These are phyloP conservation scores for Nineta flava DNA, from an alignment of 2,888 invertebrate species.

Conservation along the genomic window DNA sequence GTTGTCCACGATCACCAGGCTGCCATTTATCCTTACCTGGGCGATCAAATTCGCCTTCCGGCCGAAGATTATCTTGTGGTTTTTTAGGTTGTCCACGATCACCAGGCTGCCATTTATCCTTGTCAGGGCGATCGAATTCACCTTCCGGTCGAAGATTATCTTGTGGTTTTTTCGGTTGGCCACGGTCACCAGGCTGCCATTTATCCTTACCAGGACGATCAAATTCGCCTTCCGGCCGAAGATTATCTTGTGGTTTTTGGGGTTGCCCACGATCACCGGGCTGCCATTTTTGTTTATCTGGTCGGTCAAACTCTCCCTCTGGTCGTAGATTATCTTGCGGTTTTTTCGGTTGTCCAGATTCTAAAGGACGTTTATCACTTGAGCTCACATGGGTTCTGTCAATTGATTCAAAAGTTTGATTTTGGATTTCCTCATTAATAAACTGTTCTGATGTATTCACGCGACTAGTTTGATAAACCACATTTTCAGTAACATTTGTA, in stretches of 20 bases:
- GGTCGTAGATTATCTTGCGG: conserved; percentile 32
- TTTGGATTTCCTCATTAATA: conserved; percentile 3
- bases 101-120: conserved; percentile 29
- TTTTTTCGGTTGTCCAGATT: conserved; percentile 24
- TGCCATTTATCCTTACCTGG: conserved; percentile 25
- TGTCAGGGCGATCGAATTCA: conserved; percentile 27
- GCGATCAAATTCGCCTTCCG: conserved; percentile 26
- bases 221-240: conserved; percentile 43
- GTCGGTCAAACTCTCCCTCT: conserved; percentile 30
- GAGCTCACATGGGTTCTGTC: conserved; percentile 22
- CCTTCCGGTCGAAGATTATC: conserved; percentile 36
- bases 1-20: conserved; percentile 27
- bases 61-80: conserved; percentile 31
- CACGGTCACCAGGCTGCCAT: conserved; percentile 33
- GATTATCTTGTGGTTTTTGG: conserved; percentile 43
- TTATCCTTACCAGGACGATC: conserved; percentile 28
- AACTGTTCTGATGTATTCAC: not conserved
- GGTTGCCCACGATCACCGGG: conserved; percentile 33
- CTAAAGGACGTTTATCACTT: conserved; percentile 27
- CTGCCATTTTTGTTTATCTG: conserved; percentile 22
- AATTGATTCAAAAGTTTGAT: conserved; percentile 28
- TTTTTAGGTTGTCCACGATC: conserved; percentile 30
- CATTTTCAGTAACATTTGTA: not conserved
- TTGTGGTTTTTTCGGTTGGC: conserved; percentile 20
- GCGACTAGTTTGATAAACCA: not conserved